Evolutionary conservation across 2,113 vertebrate genomes (phyloP).

Genomic region (Spea bombifrons): DNA sequence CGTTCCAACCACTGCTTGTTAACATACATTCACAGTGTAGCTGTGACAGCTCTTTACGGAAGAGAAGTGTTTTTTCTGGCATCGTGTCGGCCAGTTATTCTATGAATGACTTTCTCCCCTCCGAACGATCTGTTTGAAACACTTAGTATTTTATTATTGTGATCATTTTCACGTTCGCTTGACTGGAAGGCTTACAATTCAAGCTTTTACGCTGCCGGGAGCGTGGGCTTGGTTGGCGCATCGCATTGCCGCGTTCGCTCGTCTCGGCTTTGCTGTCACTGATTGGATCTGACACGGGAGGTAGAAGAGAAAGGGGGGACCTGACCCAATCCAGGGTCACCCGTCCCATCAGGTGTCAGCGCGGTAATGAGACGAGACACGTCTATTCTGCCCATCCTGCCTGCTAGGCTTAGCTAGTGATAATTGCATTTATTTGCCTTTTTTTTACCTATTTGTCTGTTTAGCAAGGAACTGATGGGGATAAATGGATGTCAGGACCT

Average conservation of each 20-base stretch:
- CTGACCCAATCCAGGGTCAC: slow-evolving; percentile 73
- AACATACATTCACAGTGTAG: neutral
- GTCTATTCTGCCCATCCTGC: slow-evolving; percentile 80
- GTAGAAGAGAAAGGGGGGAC: slow-evolving; percentile 28
- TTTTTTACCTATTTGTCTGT: slow-evolving; percentile 39
- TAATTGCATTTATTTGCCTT: slow-evolving; percentile 40
- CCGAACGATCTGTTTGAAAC: neutral
- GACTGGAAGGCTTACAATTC: slow-evolving; percentile 20
- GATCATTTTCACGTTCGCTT: neutral
- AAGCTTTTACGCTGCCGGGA: neutral
- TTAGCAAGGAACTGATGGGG: slow-evolving; percentile 22
- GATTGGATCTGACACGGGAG: slow-evolving; percentile 39
- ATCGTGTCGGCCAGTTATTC: neutral
- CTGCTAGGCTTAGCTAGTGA: slow-evolving; percentile 4
- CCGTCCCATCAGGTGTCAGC: slow-evolving; percentile 92
- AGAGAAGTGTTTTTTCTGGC: neutral
- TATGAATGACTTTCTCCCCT: no score
- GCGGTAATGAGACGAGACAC: slow-evolving; percentile 98
- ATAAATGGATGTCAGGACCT: slow-evolving; percentile 41
- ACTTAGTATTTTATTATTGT: neutral
- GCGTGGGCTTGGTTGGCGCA: neutral
- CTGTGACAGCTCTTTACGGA: neutral
- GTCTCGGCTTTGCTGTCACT: slow-evolving; percentile 24
- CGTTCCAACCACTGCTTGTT: no score
- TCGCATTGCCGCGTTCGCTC: slow-evolving; percentile 22